Evolutionary conservation across 2,797 vertebrate species (phyloP).

Genomic region (Myotis daubentonii): DNA sequence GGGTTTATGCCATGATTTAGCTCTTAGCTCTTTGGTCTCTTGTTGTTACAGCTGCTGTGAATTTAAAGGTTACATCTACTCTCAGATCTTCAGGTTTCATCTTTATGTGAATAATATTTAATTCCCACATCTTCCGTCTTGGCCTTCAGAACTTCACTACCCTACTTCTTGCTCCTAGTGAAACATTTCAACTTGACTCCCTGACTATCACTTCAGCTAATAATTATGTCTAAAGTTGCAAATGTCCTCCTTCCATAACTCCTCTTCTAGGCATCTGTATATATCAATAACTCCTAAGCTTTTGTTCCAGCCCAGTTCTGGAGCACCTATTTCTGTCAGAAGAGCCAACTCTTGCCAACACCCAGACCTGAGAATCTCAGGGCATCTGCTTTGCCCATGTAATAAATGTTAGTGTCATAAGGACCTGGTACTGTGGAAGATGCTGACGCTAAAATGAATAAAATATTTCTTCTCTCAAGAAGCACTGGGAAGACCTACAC

Average conservation of each 20-base stretch:
- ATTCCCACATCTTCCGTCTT: neutral
- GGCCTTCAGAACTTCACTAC: neutral
- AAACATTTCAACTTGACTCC: neutral
- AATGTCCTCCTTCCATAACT: neutral
- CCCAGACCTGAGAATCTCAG: neutral
- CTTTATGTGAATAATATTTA: neutral
- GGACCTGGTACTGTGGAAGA: neutral
- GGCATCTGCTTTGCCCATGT: neutral
- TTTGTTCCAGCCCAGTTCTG: neutral
- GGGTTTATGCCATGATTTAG: neutral
- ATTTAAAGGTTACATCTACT: neutral
- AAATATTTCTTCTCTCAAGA: neutral
- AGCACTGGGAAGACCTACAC: neutral
- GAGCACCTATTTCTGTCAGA: neutral
- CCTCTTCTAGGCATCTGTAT: neutral
- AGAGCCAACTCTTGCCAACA: neutral
- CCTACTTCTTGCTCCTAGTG: neutral
- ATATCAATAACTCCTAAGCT: neutral
- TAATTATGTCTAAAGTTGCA: neutral
- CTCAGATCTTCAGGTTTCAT: conserved; percentile 4
- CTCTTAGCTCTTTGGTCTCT: neutral
- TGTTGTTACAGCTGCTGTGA: conserved; percentile 37
- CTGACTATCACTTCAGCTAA: neutral
- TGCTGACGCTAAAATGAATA: neutral
- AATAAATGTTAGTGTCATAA: neutral